Percentiles rank a stretch among this genome's conserved stretches.
Evolutionary conservation across 2,113 vertebrate species (phyloP).

Genomic region (Herpailurus yagouaroundi): DNA sequence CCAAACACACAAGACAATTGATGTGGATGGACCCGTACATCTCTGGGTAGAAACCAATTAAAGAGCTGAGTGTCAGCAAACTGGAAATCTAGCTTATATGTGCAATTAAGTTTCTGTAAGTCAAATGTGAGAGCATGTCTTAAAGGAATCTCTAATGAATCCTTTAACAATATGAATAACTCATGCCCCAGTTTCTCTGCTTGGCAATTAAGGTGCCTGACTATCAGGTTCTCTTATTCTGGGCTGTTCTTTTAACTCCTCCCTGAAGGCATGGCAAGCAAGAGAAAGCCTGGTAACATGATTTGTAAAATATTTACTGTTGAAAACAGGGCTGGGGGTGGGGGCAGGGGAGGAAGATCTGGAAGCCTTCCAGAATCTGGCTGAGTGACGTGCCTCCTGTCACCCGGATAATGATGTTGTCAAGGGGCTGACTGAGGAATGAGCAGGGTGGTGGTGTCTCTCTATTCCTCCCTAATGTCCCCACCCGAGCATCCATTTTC

Average conservation of each 20-base stretch:
- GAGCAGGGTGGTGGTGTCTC: conserved; percentile 7
- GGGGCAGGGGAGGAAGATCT: not conserved
- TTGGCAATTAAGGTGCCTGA: conserved; percentile 44
- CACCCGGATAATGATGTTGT: conserved; percentile 61
- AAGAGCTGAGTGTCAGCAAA: conserved; percentile 33
- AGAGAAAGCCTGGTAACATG: not conserved
- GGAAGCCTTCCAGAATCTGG: conserved; percentile 20
- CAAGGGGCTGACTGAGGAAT: conserved; percentile 35
- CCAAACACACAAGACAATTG: not conserved
- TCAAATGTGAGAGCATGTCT: conserved; percentile 49
- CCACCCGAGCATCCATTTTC: conserved; percentile 61
- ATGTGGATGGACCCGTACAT: not conserved
- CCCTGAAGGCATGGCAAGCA: not conserved
- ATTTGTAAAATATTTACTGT: not conserved
- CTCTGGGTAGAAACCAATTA: conserved; percentile 7
- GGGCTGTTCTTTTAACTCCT: not conserved
- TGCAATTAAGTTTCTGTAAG: conserved; percentile 54
- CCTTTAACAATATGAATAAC: conserved; percentile 47
- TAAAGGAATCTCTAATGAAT: conserved; percentile 43
- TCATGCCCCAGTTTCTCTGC: conserved; percentile 22
- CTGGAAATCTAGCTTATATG: conserved; percentile 12
- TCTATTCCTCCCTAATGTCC: conserved; percentile 58
- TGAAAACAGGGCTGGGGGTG: not conserved
- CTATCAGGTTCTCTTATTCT: not conserved
- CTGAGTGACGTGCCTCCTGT: conserved; percentile 26